Evolutionary conservation across 2,797 vertebrate species (phyloP).

Genomic region (Coccyzus lansbergi): DNA sequence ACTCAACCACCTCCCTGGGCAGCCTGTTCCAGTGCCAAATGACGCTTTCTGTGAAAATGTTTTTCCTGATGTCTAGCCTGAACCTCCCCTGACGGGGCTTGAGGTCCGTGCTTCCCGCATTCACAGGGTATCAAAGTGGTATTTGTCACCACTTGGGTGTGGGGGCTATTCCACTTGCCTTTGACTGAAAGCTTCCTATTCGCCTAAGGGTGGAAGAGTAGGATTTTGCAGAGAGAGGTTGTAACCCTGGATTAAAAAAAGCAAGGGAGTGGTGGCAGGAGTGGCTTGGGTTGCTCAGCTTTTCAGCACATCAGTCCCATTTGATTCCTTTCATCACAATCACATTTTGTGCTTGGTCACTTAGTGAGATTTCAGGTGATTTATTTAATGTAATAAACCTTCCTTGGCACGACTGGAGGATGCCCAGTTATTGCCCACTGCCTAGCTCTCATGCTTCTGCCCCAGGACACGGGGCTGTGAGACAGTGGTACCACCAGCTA

Average conservation of each 20-base stretch:
- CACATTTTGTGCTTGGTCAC: accelerated
- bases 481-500: neutral
- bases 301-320: accelerated
- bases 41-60: too few species aligned
- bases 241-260: accelerated
- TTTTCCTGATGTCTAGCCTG: too few species aligned
- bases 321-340: neutral
- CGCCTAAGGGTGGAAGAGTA: accelerated
- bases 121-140: too few species aligned
- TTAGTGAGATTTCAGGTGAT: neutral
- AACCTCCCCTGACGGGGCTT: too few species aligned
- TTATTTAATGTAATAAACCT: neutral
- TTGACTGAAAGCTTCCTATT: too few species aligned
- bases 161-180: too few species aligned
- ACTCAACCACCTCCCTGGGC: too few species aligned
- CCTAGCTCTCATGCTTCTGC: neutral
- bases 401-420: accelerated
- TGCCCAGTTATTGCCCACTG: neutral
- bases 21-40: too few species aligned
- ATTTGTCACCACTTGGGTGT: neutral
- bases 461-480: neutral
- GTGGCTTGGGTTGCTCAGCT: accelerated
- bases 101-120: too few species aligned
- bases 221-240: accelerated
- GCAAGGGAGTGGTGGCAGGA: too few species aligned